Base-by-base conservation (phyloP, 23 tunicate species). In the Botrylloides violaceus region DNA sequence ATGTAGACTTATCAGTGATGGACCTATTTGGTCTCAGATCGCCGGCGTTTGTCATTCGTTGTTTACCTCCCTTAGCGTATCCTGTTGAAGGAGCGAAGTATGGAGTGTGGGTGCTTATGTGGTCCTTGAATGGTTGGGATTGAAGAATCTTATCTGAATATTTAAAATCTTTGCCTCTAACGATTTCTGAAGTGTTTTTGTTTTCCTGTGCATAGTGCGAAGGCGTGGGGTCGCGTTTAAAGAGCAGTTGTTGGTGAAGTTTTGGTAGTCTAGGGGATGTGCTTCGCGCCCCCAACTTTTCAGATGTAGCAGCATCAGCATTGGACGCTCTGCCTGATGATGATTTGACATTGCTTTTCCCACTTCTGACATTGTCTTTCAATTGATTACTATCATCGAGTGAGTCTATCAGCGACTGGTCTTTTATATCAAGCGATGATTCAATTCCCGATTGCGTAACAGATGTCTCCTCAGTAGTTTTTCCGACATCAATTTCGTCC, bases 241-340 rank as follows among this genome's bases (percentile, higher is more conserved):
- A 68, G 6, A 68, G 74, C 9, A 68, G 29, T 43, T 68, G 74
- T 43, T 68, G 80, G 48, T 61, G 80, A 18, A 63, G 68, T 56
- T 63, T 76, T 36, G 70, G 71, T 36, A 59, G 57, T 15, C 53
- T 61, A 1, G 80, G 71, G 24, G 70, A 63, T 30, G 71, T 61
- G 33, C 80, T 63, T 4, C 80, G 61, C 1, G 29, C 71, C 32
- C 59, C 38, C 53, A 43, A 15, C 9, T 43, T 43, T 43, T 43
- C 53, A 7, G 53, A 9, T 15, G 9, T 15, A 7, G 15, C 15
- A 7, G 9, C 15, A 43, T 43, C 53, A 9, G 53, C 9, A 43
- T 15, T 9, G 12, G 12, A 7, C 53, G 15, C 53, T 15, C 15
- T 43, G 9, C 53, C 53, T 15, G 12, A 9, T 9, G 12, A 9